Percentiles rank a stretch among this genome's conserved stretches.
Evolutionary conservation across 2,888 invertebrate species (phyloP).

Genomic region (Drosophila eohydei): DNA sequence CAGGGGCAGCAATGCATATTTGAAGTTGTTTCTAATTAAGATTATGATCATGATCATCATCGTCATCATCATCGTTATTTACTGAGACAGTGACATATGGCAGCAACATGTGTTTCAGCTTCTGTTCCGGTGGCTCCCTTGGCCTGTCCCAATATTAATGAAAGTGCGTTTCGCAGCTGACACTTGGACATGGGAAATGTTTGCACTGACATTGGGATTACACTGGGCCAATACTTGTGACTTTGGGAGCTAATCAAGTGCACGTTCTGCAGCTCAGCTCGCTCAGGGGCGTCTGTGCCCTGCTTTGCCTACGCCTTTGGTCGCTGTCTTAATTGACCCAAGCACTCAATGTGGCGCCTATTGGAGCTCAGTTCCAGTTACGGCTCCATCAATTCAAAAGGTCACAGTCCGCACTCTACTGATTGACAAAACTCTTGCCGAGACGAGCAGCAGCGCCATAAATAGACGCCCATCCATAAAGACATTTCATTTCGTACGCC

Average conservation of each 20-base stretch:
- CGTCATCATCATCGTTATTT: conserved; percentile 13
- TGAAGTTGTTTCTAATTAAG: conserved; percentile 25
- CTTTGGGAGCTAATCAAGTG: conserved; percentile 25
- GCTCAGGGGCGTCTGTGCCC: background rate
- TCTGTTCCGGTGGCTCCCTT: conserved; percentile 3
- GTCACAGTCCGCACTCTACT: conserved; percentile 47
- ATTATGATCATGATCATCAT: conserved; percentile 8
- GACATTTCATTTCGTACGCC: conserved; percentile 43
- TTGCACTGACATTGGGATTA: conserved; percentile 8
- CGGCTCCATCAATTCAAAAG: conserved; percentile 48
- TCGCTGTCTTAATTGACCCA: conserved; percentile 39
- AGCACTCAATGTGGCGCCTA: conserved; percentile 26
- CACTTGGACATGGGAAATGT: conserved; percentile 31
- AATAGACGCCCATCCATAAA: conserved; percentile 40
- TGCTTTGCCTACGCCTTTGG: conserved; percentile 1
- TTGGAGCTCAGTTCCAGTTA: conserved; percentile 11
- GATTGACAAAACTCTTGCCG: conserved; percentile 46
- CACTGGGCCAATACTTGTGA: conserved; percentile 21
- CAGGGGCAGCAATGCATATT: conserved; percentile 7
- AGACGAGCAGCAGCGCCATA: conserved; percentile 25
- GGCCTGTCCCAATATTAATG: conserved; percentile 16
- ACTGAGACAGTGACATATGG: conserved; percentile 11
- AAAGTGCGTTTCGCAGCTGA: conserved; percentile 16
- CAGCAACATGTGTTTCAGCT: conserved; percentile 36
- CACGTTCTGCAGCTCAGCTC: conserved; percentile 7